Base-by-base conservation (phyloP, 2,888 invertebrate genomes). In the Tinea pellionella region DNA sequence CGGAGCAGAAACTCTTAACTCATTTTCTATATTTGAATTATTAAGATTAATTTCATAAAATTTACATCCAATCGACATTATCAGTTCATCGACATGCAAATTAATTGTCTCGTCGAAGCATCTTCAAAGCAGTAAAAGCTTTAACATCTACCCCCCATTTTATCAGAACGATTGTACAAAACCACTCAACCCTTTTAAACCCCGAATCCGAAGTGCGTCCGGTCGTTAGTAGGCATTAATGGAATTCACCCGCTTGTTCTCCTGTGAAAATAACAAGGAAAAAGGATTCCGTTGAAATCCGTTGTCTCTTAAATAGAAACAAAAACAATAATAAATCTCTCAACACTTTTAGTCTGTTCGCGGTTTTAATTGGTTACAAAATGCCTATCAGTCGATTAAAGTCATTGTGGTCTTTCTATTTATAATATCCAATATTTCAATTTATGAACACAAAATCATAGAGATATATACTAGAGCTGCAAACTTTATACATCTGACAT, bases 131-230 rank as follows among this genome's bases (percentile, higher is more conserved):
- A 78, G 73, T 80, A 75, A 82, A 80, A 82, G 84, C 80, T 80
- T 75, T 75, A 82, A 78, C 83, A 82, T 79, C 73, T 30, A 18
- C 72, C 77, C 78, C 76, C 81, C 77, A 77, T 80, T 83, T 81
- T 83, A 81, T 82, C 82, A 77, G 79, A 74, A 77, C 78, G 82
- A 85, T 84, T 85, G 82, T 85, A 83, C 82, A 78, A 84, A 83
- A 83, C 82, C 86, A 82, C 84, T 85, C 85, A 84, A 86, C 86
- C 86, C 86, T 86, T 87, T 87, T 83, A 83, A 83, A 81, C 78
- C 86, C 79, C 80, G 57, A 84, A 82, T 83, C 79, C 81, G 72
- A 77, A 85, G 82, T 79, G 80, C 80, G 83, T 83, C 78, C 81
- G 86, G 84, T 86, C 85, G 86, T 87, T 86, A 87, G 84, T 74